Evolutionary conservation across 2,888 invertebrate genomes (phyloP), one percentile per base, ranked within the genome.

Genomic region (Petrolisthes manimaculis): DNA sequence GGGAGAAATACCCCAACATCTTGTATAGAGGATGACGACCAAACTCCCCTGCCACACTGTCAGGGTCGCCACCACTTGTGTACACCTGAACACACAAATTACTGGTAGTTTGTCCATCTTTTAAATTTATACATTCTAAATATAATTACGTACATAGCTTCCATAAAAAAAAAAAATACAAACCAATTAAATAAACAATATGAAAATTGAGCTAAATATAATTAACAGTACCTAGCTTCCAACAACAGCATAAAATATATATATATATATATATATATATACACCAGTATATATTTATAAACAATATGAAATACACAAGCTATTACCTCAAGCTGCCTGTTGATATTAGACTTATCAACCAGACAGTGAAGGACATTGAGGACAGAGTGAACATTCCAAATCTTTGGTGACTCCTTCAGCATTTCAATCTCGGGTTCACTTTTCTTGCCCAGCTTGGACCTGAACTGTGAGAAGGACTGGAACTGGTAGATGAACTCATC

Each of bases 401-500:
- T 96, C 93, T 98, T 97, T 92, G 96, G 96, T 93, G 97, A 96
- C 67, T 95, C 95, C 91, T 96, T 96, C 67, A 94, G 92, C 74
- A 93, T 92, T 90, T 95, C 94, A 80, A 97, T 93, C 93, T 98
- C 98, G 81, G 96, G 96, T 12, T 95, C 94, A 5, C 96, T 95
- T 93, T 97, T 95, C 93, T 97, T 97, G 8, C 95, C 95, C 5
- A 94, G 93, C 92, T 94, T 96, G 0, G 95, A 94, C 92, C 96
- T 91, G 90, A 92, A 92, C 92, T 97, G 97, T 0, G 97, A 96
- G 92, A 97, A 96, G 90, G 97, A 96, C 89, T 98, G 97, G 94
- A 99, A 96, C 94, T 99, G 99, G 93, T 99, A 99, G 74, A 99
- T 98, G 94, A 99, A 99, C 93, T 99, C 99, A 94, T 99, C 99